Evolutionary conservation across 2,888 invertebrate genomes (phyloP), one percentile per base, ranked within the genome.

Genomic region (Heliconius ethilla): DNA sequence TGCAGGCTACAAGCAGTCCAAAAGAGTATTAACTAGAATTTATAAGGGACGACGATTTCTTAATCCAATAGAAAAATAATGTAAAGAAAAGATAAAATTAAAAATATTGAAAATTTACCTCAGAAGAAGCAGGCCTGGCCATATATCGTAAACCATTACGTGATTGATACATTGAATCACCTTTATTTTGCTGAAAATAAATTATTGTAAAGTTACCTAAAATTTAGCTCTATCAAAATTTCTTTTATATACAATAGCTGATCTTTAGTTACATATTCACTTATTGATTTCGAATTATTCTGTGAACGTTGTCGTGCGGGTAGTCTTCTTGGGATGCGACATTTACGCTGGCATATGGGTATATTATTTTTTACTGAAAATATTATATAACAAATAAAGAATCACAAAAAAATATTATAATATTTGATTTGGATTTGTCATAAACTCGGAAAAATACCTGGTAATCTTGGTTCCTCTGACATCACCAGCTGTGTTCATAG

Each of bases 311-410:
- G 76, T 37, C 87, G 86, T 13, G 81, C 84, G 18, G 82, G 72
- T 59, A 90, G 76, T 70, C 89, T 87, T 79, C 89, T 89, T 9
- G 92, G 92, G 59, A 92, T 91, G 25, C 89, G 87, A 83, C 91
- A 90, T 82, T 83, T 90, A 13, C 75, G 74, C 6, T 80, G 74
- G 11, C 82, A 83, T 76, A 82, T 85, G 15, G 79, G 65, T 66
- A 82, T 73, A 65, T 86, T 84, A 75, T 83, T 80, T 33, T 78
- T 75, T 75, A 86, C 89, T 89, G 82, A 33, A 45, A 67, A 74
- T 65, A 70, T 37, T n/a, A 29, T 18, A n/a, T n/a, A 25, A n/a
- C 9, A 22, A n/a, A 37, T 37, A 29, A 13, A 55, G 5, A n/a
- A 29, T 13, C n/a, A 22, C 11, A 13, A 51, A 11, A 2, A 18